Evolutionary conservation across 1,140 invertebrate genomes (phyloP).

Genomic region (Orchestia grillus): DNA sequence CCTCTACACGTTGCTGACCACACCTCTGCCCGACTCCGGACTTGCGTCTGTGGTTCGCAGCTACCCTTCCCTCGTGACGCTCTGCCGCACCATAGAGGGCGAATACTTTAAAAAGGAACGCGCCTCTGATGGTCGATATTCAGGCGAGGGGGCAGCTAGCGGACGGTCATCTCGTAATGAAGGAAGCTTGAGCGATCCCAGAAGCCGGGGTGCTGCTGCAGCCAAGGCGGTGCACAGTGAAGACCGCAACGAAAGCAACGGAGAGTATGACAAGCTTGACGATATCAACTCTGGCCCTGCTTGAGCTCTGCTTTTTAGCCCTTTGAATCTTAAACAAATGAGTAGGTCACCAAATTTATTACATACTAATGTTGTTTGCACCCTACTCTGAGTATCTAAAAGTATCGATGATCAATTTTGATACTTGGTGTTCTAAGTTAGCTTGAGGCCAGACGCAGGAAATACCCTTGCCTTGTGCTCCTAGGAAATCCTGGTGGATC

Average conservation of each 20-base stretch:
- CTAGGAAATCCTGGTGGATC: too few relatives aligned
- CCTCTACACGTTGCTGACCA: conserved; percentile 92
- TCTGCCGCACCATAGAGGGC: conserved; percentile 83
- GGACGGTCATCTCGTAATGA: background rate
- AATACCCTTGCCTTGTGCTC: too few relatives aligned
- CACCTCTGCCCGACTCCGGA: conserved; percentile 81
- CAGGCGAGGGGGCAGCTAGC: background rate
- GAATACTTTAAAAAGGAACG: conserved; percentile 77
- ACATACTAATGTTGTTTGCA: too few relatives aligned
- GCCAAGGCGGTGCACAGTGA: conserved; percentile 61
- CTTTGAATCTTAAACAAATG: too few relatives aligned
- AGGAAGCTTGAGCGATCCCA: background rate
- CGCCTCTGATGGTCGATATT: background rate
- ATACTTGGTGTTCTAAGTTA: too few relatives aligned
- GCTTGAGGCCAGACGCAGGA: too few relatives aligned
- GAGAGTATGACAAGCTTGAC: conserved; percentile 67
- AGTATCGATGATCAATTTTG: too few relatives aligned
- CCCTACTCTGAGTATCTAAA: too few relatives aligned
- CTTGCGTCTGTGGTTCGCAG: conserved; percentile 81
- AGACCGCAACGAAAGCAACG: conserved; percentile 64
- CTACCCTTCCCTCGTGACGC: conserved; percentile 80
- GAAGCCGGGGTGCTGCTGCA: background rate
- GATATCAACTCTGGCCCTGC: conserved; percentile 57
- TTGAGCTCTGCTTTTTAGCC: background rate
- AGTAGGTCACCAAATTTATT: too few relatives aligned